Conservation (phyloP, 2,797 vertebrate species). For the Characodon lateralis region DNA sequence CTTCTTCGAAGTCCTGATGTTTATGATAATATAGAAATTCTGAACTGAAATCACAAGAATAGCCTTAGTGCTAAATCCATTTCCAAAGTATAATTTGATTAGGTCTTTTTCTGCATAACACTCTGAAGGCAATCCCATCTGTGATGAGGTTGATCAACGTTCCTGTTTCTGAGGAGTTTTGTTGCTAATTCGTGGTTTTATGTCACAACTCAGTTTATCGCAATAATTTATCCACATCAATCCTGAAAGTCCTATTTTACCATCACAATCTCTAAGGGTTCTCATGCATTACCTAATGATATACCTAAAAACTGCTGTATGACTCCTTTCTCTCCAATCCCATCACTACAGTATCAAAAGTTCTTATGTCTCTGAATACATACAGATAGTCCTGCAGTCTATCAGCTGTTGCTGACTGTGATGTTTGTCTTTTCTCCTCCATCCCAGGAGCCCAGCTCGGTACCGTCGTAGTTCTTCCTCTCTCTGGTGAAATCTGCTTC, state of each 20-base stretch:
- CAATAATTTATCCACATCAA: not conserved
- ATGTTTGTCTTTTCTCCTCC: slow-evolving; percentile 12
- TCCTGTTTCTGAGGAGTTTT: not conserved
- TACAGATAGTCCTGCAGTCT: not conserved
- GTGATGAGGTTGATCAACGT: not conserved
- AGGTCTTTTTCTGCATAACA: not conserved
- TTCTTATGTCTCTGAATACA: not conserved
- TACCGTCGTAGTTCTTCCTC: slow-evolving; percentile 91
- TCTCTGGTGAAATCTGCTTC: slow-evolving; percentile 94
- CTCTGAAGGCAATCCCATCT: not conserved
- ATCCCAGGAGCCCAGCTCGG: slow-evolving; percentile 91
- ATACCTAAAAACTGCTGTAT: too few species aligned
- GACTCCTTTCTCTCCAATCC: not conserved
- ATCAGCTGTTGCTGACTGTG: not conserved
- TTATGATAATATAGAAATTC: not conserved
- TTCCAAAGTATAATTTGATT: slow-evolving; percentile 3
- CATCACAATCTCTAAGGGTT: too few species aligned
- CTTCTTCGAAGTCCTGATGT: not conserved
- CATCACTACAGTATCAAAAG: not conserved
- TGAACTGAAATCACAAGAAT: not conserved
- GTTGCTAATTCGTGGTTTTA: not conserved
- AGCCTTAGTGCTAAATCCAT: not conserved
- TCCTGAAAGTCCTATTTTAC: not conserved
- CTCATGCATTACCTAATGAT: not conserved
- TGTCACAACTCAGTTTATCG: not conserved